These are phyloP conservation scores for Allacma fusca DNA, from an alignment of 2,888 invertebrate species.

Conservation along the genomic window DNA sequence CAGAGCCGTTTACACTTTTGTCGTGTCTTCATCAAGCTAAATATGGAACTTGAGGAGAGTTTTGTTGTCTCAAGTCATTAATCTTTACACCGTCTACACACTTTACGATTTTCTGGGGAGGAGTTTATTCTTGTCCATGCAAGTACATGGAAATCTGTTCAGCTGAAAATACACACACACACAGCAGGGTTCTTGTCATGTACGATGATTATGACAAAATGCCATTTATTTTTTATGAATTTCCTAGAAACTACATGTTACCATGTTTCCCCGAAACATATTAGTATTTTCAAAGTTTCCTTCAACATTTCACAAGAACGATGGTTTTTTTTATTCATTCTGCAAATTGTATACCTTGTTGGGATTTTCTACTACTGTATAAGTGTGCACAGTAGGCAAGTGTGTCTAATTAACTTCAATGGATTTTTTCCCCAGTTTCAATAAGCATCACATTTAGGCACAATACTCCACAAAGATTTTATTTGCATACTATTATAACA, in stretches of 20 bases:
- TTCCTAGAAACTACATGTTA: background rate
- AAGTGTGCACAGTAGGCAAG: too few species aligned
- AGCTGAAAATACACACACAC: background rate
- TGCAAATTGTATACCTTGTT: background rate
- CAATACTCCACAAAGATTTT: too few species aligned
- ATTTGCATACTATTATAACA: too few species aligned
- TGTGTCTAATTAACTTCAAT: too few species aligned
- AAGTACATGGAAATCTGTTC: background rate
- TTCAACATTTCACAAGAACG: background rate
- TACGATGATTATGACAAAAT: background rate
- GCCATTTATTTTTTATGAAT: background rate
- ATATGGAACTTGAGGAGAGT: constrained; percentile 37
- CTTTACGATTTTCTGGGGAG: constrained; percentile 7
- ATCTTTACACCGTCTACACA: constrained; percentile 21
- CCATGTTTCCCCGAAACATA: background rate
- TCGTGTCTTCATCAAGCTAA: constrained; percentile 28
- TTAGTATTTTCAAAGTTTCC: background rate
- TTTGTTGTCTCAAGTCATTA: constrained; percentile 38
- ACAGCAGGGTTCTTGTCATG: background rate
- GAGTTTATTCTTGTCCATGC: constrained; percentile 3
- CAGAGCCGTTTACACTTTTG: constrained; percentile 8
- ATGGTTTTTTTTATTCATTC: background rate
- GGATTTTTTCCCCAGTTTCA: too few species aligned
- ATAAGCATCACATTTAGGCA: too few species aligned
- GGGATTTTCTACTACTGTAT: too few species aligned